Evolutionary conservation across 1,140 invertebrate genomes (phyloP), one percentile per base, ranked within the genome.

Genomic region (Wasmannia auropunctata): DNA sequence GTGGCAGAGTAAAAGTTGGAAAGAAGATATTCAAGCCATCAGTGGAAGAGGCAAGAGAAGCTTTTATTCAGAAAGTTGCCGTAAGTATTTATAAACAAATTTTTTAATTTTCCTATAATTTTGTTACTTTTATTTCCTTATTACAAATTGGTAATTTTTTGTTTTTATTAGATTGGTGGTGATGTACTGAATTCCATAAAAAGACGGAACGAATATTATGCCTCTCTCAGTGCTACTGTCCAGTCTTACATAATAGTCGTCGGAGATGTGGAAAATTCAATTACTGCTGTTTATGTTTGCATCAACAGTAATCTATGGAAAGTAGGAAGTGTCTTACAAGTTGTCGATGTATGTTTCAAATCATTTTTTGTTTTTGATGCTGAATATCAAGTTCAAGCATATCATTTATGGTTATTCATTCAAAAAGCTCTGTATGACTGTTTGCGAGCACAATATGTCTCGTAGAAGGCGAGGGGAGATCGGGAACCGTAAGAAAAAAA

Each of bases 341-440:
- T 37, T 67, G 63, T 67, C 16, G 63, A 67, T 1, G 2, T 67
- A 10, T 67, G 63, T 25, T 67, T 67, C 43, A 67, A 43, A 16
- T 67, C 63, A 67, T 43, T 67, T 67, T 67, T 67, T 43, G 11
- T 14, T 22, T 6, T 67, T 67, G 37, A 67, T 25, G 11, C 22
- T 40, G 63, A 67, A 40, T 67, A 43, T 3, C 63, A 43, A 43
- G n/a, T 43, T 43, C 3, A 67, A 67, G 63, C 63, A 67, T 67
- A 67, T 67, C 37, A 67, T 43, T 25, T 67, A 43, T 67, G 63
- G n/a, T 67, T 67, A 67, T 67, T 67, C 34, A 10, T 67, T 67
- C 37, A 67, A 2, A 43, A n/a, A 67, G 11, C n/a, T 67, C n/a
- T 43, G 11, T 67, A 43, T 25, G 63, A 67, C n/a, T 11, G 16